Evolutionary conservation across 2,113 vertebrate species (phyloP), one percentile per base, ranked within the genome.

Genomic region (Anhinga anhinga): DNA sequence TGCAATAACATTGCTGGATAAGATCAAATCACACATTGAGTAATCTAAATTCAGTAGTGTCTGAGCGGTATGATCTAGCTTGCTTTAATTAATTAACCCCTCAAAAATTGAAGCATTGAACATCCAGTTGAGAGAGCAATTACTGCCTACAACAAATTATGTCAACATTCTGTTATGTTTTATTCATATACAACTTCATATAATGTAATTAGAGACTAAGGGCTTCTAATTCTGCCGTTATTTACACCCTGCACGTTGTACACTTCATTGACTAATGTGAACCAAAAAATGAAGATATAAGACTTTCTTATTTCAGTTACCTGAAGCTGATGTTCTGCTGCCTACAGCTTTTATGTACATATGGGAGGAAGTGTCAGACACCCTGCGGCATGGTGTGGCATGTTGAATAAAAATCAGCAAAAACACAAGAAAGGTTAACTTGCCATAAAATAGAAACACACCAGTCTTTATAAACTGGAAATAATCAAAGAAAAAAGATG

Each of bases 91-190:
- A 97, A 98, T 93, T 96, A 97, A 98, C 82, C 55, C 83, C 63
- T 95, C 88, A 93, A 93, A 97, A 95, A 70, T 72, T 95, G 93
- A 22, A 92, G 66, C 49, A 83, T 13, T 96, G 92, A 95, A 83
- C 88, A 97, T 77, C 74, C 53, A 95, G 67, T 93, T 89, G 88
- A 93, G 83, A 65, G 70, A 96, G 84, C 77, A 96, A 95, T 86
- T 98, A 97, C 97, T 92, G 78, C 85, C 94, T 95, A 67, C 87
- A 95, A 93, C 88, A 97, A 97, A 97, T 97, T 96, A 96, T 96
- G 93, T 92, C 95, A 97, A 94, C 90, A 92, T 95, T 95, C 77
- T 77, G 76, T 95, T 95, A 96, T 96, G 95, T 97, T 97, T 97
- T 96, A 96, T 97, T 97, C 96, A 97, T 97, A 95, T 86, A 90